phyloP scores from a whole-genome alignment of 2,113 vertebrate genomes.

The Salvator merianae region DNA sequence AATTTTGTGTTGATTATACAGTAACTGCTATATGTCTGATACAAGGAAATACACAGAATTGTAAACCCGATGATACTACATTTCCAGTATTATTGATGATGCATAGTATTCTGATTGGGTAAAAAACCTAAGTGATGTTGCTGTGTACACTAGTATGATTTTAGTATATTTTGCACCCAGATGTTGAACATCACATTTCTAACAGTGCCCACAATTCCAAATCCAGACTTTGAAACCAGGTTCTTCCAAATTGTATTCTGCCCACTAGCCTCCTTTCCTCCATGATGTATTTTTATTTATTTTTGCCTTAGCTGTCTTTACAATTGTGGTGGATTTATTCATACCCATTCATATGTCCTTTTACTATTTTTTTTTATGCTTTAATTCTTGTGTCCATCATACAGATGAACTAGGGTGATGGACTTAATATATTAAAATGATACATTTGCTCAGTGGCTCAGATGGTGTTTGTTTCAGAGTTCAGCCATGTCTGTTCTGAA shows the following conservation, averaged over 20 bases:
- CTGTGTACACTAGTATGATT: neutral
- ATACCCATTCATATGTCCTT: neutral
- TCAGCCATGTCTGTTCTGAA: slow-evolving; percentile 5
- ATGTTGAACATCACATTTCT: neutral
- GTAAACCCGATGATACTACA: neutral
- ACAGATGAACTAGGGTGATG: neutral
- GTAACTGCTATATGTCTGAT: neutral
- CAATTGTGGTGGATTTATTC: neutral
- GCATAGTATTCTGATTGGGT: neutral
- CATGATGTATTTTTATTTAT: too few species aligned
- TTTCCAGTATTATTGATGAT: neutral
- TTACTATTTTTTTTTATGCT: neutral
- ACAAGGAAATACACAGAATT: neutral
- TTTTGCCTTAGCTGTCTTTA: neutral
- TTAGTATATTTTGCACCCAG: neutral
- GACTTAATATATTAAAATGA: neutral
- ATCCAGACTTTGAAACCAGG: too few species aligned
- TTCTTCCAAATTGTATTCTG: too few species aligned
- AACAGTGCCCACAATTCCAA: neutral
- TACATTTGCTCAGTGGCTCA: slow-evolving; percentile 6
- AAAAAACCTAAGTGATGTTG: neutral
- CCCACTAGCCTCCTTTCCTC: too few species aligned
- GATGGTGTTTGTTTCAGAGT: slow-evolving; percentile 17
- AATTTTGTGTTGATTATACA: neutral
- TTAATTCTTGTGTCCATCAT: neutral